Evolutionary conservation across 2,888 invertebrate species (phyloP), one percentile per base, ranked within the genome.

Genomic region (Ethmia dodecea): DNA sequence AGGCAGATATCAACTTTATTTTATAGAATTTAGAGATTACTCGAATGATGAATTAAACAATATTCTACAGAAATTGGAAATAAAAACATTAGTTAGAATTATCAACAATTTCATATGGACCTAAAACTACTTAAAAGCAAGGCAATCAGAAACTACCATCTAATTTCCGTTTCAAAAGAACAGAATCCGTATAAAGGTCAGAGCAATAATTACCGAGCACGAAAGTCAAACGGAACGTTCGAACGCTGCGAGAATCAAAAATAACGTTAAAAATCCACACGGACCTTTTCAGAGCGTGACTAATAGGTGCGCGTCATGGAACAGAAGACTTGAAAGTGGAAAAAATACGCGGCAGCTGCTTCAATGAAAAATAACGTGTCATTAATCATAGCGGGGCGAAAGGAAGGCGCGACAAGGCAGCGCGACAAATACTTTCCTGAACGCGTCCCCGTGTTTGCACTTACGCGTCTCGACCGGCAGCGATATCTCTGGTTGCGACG

Each of bases 351-450:
- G 60, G 71, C 78, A 79, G 78, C 77, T 79, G 77, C 74, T 77
- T 67, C 76, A 71, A 68, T 80, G 79, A 81, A 81, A 81, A 80
- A 81, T 80, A 80, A 74, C 73, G 62, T 67, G 62, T 70, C 79
- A 79, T 81, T 80, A 78, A 81, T 81, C 81, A 81, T 76, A 73
- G 62, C 67, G 68, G 60, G 70, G n/a, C n/a, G 78, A 74, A 73
- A 78, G 76, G 76, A 75, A 75, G 68, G 67, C 64, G 66, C 67
- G 75, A 69, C 72, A 67, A 64, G 69, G 64, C 60, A 55, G 62
- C 54, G 68, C 76, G 79, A 78, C 80, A 78, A 77, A 79, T 74
- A 72, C 70, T 67, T 76, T 78, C 74, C 74, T 69, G 67, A 54
- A 52, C 42, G 44, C 37, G 28, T 26, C 26, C 35, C 34, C 26